These are phyloP conservation scores for Amphimallon solstitiale DNA, from an alignment of 2,888 invertebrate species.

Conservation along the genomic window DNA sequence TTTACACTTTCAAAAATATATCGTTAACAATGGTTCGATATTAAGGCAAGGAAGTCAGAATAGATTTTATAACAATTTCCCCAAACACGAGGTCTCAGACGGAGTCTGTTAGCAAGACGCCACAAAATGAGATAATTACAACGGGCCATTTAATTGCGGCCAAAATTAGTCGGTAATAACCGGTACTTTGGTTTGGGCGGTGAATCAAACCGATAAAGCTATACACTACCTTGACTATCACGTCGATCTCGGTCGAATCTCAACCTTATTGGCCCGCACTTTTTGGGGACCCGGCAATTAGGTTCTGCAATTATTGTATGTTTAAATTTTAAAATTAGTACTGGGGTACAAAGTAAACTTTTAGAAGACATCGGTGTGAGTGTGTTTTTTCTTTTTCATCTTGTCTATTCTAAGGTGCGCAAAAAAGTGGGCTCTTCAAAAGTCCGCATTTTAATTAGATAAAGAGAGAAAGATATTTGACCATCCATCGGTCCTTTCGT, in stretches of 20 bases:
- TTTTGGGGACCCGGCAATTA: constrained; percentile 53
- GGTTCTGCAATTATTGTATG: constrained; percentile 59
- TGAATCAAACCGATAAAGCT: constrained; percentile 47
- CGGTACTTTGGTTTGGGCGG: constrained; percentile 56
- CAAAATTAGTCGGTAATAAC: constrained; percentile 63
- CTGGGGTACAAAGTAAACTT: constrained; percentile 57
- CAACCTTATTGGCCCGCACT: constrained; percentile 44
- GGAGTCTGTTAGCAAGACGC: constrained; percentile 57
- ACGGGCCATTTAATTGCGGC: constrained; percentile 61
- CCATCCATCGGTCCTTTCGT: constrained; percentile 1
- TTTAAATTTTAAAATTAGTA: constrained; percentile 58
- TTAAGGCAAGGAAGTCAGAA: constrained; percentile 46
- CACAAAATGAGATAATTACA: constrained; percentile 63
- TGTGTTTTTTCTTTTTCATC: constrained; percentile 8
- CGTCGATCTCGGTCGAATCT: constrained; percentile 41
- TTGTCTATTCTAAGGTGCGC: constrained; percentile 1
- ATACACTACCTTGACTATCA: constrained; percentile 31
- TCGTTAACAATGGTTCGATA: no score
- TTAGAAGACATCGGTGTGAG: constrained; percentile 40
- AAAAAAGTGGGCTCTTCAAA: constrained; percentile 23
- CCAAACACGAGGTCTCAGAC: constrained; percentile 50
- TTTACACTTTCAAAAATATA: no score
- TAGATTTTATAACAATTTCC: constrained; percentile 51
- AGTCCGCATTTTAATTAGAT: constrained; percentile 36
- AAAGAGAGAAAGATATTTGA: constrained; percentile 18